These are phyloP conservation scores for Polypedilum pembai DNA, from an alignment of 1,140 invertebrate genomes.

Conservation along the genomic window DNA sequence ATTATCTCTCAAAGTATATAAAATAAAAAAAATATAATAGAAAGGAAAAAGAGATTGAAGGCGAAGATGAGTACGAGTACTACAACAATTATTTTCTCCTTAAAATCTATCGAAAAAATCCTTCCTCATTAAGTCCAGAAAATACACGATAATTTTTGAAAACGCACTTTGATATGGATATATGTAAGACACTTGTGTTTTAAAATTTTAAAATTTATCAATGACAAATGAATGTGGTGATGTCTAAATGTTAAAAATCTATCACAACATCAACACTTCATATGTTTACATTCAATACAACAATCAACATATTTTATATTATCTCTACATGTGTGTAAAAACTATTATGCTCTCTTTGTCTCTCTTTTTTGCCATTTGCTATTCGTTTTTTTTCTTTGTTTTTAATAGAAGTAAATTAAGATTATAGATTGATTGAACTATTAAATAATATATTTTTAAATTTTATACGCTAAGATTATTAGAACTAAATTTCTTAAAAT, in stretches of 20 bases:
- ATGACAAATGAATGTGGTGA: no score
- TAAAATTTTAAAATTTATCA: no score
- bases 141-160: background rate
- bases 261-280: slow-evolving; percentile 16
- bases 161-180: background rate
- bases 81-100: background rate
- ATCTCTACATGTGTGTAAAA: background rate
- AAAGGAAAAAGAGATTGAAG: no score
- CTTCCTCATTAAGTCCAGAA: background rate
- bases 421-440: no score
- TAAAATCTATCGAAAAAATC: background rate
- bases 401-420: no score
- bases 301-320: background rate
- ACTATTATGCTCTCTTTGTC: no score
- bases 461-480: background rate
- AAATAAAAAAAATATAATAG: no score
- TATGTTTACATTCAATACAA: slow-evolving; percentile 7
- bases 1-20: no score
- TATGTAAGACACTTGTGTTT: background rate
- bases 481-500: background rate
- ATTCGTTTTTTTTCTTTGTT: no score
- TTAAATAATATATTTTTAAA: background rate
- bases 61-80: background rate
- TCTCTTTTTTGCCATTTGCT: no score
- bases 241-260: background rate